Percentiles rank a stretch among this genome's conserved stretches.
Conservation (phyloP, 1,140 invertebrate genomes). For the Drosophila lacertosa region DNA sequence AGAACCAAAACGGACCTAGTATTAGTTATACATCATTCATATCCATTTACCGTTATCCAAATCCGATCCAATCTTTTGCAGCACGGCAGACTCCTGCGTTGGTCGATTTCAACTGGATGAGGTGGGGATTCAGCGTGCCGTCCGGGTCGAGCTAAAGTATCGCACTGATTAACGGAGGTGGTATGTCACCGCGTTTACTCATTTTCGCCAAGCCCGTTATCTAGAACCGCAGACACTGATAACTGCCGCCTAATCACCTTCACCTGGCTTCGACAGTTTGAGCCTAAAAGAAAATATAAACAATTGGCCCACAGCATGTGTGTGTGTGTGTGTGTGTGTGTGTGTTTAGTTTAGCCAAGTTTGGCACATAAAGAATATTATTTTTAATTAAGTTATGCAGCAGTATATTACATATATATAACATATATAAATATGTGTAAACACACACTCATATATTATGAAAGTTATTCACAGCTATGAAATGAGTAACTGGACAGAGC, state of each 20-base stretch:
- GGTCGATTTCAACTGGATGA: neutral
- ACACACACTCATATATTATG: no score
- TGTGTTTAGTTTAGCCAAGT: neutral
- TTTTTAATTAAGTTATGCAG: neutral
- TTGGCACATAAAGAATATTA: no score
- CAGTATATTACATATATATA: neutral
- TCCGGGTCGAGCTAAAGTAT: conserved; percentile 24
- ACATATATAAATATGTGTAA: neutral
- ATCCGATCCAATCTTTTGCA: neutral
- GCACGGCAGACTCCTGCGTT: neutral
- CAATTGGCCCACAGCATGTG: conserved; percentile 46
- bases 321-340: neutral
- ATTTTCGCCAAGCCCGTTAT: conserved; percentile 69
- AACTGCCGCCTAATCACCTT: conserved; percentile 59
- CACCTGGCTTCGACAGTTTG: conserved; percentile 41
- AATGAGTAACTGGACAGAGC: conserved; percentile 7
- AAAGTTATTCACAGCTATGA: neutral
- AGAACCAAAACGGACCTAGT: neutral
- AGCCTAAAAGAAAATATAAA: conserved; percentile 65
- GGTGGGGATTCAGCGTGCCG: conserved; percentile 1
- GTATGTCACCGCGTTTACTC: conserved; percentile 73
- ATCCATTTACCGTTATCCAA: conserved; percentile 28
- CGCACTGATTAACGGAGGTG: conserved; percentile 67
- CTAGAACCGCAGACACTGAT: conserved; percentile 46
- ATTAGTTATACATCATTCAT: neutral